Conservation (phyloP, 2,113 vertebrate genomes). For the Cercocebus atys region DNA sequence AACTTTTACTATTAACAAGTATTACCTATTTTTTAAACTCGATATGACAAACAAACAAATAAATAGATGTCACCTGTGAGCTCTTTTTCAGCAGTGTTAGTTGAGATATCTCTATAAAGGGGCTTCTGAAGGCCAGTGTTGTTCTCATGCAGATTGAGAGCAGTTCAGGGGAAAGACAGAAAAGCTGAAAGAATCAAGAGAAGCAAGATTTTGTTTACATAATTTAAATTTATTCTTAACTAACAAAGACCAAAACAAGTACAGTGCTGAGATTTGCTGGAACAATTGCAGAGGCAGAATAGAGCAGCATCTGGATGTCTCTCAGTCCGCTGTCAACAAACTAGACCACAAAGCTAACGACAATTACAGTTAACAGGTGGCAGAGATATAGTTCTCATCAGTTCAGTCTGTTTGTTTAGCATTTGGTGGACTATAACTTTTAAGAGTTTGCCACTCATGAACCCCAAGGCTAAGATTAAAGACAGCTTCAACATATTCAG, state of each 20-base stretch:
- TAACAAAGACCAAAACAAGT: slow-evolving; percentile 17
- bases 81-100: background rate
- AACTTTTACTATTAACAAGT: background rate
- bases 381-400: background rate
- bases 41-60: background rate
- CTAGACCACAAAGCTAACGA: slow-evolving; percentile 16
- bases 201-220: slow-evolving; percentile 48
- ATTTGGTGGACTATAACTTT: background rate
- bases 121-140: background rate
- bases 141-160: background rate
- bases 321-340: background rate
- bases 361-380: background rate
- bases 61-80: background rate
- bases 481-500: background rate
- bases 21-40: background rate
- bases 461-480: background rate
- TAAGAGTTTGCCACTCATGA: slow-evolving; percentile 23
- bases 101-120: background rate
- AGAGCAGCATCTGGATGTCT: background rate
- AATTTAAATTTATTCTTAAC: slow-evolving; percentile 56
- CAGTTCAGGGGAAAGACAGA: background rate
- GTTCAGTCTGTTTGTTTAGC: background rate
- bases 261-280: background rate
- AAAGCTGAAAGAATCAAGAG: background rate
- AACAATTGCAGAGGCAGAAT: slow-evolving; percentile 22